Evolutionary conservation across 2,888 invertebrate genomes (phyloP).

Genomic region (Diaprepes abbreviatus): DNA sequence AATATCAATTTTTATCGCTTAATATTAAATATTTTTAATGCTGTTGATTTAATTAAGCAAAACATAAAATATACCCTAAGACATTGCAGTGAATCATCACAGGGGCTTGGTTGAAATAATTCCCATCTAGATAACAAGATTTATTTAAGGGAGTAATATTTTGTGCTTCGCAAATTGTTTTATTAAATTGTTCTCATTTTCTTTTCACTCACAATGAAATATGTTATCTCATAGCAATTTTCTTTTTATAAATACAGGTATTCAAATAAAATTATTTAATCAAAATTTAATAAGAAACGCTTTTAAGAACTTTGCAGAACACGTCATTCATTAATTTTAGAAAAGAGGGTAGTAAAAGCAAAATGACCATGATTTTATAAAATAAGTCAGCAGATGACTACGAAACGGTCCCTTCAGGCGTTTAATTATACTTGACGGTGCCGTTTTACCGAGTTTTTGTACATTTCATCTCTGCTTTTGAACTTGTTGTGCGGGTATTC

Average conservation of each 20-base stretch:
- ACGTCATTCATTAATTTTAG: constrained; percentile 33
- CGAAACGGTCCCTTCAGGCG: constrained; percentile 30
- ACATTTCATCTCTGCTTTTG: constrained; percentile 10
- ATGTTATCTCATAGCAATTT: constrained; percentile 4
- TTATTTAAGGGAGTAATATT: background rate
- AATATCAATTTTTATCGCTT: no score
- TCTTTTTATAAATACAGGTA: constrained; percentile 3
- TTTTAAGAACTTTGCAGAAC: constrained; percentile 19
- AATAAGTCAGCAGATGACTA: constrained; percentile 39
- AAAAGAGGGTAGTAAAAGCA: constrained; percentile 32
- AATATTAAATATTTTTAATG: no score
- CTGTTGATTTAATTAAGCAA: no score
- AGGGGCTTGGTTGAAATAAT: no score
- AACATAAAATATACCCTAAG: no score
- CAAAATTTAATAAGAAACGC: constrained; percentile 38
- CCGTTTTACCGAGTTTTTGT: constrained; percentile 26
- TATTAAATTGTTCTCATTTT: constrained; percentile 11
- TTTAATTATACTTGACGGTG: constrained; percentile 42
- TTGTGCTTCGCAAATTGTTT: background rate
- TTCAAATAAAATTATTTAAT: constrained; percentile 32
- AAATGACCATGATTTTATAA: constrained; percentile 41
- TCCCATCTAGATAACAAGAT: background rate
- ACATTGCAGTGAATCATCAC: no score
- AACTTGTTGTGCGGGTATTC: background rate
- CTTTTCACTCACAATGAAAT: background rate